Conservation (phyloP, 2,888 invertebrate genomes). For the Helleia helle region DNA sequence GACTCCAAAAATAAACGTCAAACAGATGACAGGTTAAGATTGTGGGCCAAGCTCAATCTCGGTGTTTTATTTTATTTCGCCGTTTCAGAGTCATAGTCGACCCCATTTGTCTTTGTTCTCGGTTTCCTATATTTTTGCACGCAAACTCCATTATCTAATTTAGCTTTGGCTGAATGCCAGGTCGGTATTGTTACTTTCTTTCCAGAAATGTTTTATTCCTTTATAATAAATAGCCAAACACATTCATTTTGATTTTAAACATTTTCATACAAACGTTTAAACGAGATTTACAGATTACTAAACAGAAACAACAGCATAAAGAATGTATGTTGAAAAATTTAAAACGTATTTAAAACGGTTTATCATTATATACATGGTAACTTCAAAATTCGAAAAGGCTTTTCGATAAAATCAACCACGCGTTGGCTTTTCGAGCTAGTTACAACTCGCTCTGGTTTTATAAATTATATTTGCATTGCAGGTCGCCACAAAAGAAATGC, state of each 20-base stretch:
- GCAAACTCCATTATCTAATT: slow-evolving; percentile 75
- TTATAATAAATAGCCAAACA: slow-evolving; percentile 57
- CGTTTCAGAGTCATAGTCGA: slow-evolving; percentile 60
- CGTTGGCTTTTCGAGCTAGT: too few relatives aligned
- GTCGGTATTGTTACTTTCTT: slow-evolving; percentile 64
- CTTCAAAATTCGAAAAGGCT: too few relatives aligned
- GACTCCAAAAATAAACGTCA: slow-evolving; percentile 1
- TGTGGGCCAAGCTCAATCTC: slow-evolving; percentile 44
- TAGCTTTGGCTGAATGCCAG: slow-evolving; percentile 72
- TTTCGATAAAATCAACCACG: too few relatives aligned
- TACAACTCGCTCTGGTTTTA: too few relatives aligned
- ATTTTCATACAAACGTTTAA: slow-evolving; percentile 13
- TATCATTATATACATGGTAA: too few relatives aligned
- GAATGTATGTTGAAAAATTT: too few relatives aligned
- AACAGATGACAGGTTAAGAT: slow-evolving; percentile 25
- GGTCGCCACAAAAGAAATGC: too few relatives aligned
- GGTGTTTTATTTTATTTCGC: slow-evolving; percentile 61
- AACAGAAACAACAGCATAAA: too few relatives aligned
- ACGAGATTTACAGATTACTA: not conserved
- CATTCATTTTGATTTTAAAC: slow-evolving; percentile 55
- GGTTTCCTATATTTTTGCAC: slow-evolving; percentile 74
- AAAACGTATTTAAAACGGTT: too few relatives aligned
- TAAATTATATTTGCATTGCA: too few relatives aligned
- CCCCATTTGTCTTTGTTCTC: slow-evolving; percentile 73
- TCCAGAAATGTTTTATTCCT: slow-evolving; percentile 59